Evolutionary conservation across 2,888 invertebrate genomes (phyloP).

Genomic region (Cryptocephalus moraei): DNA sequence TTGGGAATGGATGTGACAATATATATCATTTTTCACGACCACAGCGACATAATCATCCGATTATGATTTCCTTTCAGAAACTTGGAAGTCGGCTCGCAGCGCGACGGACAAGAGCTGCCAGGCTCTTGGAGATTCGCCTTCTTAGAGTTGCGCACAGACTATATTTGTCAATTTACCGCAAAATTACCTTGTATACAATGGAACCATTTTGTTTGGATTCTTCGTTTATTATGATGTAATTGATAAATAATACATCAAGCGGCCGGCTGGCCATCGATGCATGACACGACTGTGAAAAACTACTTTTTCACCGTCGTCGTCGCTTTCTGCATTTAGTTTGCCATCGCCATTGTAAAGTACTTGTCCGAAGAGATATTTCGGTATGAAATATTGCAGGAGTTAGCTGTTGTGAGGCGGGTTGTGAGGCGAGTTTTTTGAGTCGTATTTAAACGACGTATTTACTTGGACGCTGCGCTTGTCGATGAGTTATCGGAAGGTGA

Average conservation of each 20-base stretch:
- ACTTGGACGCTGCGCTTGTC: too few relatives aligned
- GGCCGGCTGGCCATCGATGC: slow-evolving; percentile 25
- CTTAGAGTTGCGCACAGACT: not conserved
- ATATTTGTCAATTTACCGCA: slow-evolving; percentile 3
- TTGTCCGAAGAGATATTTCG: slow-evolving; percentile 4
- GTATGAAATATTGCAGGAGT: slow-evolving; percentile 9
- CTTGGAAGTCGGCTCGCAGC: not conserved
- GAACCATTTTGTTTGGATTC: slow-evolving; percentile 26
- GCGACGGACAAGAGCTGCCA: not conserved
- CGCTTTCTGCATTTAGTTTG: slow-evolving; percentile 8
- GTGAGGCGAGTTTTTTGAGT: not conserved
- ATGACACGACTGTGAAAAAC: slow-evolving; percentile 25
- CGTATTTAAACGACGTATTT: too few relatives aligned
- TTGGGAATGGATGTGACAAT: too few relatives aligned
- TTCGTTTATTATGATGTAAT: slow-evolving; percentile 27
- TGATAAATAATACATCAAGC: slow-evolving; percentile 31
- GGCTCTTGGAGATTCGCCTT: not conserved
- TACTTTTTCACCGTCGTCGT: slow-evolving; percentile 22
- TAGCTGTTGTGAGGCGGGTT: slow-evolving; percentile 1
- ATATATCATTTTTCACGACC: too few relatives aligned
- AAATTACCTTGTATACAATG: slow-evolving; percentile 15
- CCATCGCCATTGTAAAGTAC: slow-evolving; percentile 12
- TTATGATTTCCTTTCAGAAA: not conserved
- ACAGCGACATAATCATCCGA: too few relatives aligned
- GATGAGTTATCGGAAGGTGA: too few relatives aligned